These are phyloP conservation scores for Dendrocincla tyrannina DNA, from an alignment of 2,797 vertebrate genomes.

Conservation along the genomic window DNA sequence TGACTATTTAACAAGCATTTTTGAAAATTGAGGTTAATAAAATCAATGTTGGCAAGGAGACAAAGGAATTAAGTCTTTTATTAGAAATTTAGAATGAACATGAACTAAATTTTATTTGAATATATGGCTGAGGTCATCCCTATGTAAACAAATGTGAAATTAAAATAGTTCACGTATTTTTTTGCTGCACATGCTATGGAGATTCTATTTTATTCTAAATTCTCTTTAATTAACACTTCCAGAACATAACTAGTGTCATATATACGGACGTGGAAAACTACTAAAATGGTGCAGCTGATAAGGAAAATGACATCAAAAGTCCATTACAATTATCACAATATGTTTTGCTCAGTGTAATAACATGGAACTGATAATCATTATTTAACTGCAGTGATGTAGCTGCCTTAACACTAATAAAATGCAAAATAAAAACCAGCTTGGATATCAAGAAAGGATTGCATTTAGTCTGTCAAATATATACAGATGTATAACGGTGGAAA, in stretches of 20 bases:
- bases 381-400: not conserved
- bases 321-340: conserved; percentile 24
- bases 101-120: not conserved
- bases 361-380: conserved; percentile 2
- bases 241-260: not conserved
- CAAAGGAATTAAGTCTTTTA: conserved; percentile 21
- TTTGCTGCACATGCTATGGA: not conserved
- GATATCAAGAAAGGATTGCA: not conserved
- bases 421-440: not conserved
- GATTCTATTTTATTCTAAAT: not conserved
- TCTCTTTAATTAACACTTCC: conserved; percentile 18
- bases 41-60: not conserved
- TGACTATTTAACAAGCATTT: not conserved
- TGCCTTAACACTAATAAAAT: conserved; percentile 2
- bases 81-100: conserved; percentile 12
- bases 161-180: not conserved
- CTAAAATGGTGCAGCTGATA: conserved; percentile 22
- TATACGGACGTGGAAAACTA: not conserved
- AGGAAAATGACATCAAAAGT: conserved; percentile 25
- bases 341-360: conserved; percentile 22
- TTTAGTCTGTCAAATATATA: not conserved
- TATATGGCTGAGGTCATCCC: not conserved
- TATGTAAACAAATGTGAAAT: not conserved
- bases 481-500: not conserved
- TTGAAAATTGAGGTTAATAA: conserved; percentile 32